Evolutionary conservation across 2,888 invertebrate species (phyloP).

Genomic region (Helobdella robusta): DNA sequence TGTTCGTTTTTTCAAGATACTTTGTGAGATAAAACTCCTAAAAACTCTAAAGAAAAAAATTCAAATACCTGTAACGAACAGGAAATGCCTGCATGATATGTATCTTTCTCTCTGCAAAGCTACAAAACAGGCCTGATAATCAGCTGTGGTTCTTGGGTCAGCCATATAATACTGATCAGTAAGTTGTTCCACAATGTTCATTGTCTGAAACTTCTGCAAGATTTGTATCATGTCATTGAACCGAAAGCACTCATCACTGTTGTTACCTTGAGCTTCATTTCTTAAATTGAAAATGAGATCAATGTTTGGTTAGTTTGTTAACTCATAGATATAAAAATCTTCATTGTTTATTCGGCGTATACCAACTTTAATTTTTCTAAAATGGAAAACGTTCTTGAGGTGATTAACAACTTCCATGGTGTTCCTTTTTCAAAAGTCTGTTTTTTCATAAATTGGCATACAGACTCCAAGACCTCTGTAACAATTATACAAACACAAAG

Average conservation of each 20-base stretch:
- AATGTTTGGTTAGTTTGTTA: neutral
- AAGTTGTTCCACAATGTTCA: slow-evolving; percentile 22
- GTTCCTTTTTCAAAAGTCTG: slow-evolving; percentile 23
- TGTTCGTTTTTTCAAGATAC: too few species aligned
- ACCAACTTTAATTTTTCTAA: slow-evolving; percentile 19
- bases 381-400: slow-evolving; percentile 15
- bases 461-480: slow-evolving; percentile 23
- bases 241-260: slow-evolving; percentile 20
- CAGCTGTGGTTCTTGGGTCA: slow-evolving; percentile 18
- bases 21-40: too few species aligned
- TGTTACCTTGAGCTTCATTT: neutral
- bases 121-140: slow-evolving; percentile 20
- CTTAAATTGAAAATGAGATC: neutral
- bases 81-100: slow-evolving; percentile 16
- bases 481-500: too few species aligned
- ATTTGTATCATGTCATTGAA: slow-evolving; percentile 16
- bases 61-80: slow-evolving; percentile 21
- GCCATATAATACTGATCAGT: slow-evolving; percentile 12
- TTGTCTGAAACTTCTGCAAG: slow-evolving; percentile 14
- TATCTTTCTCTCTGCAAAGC: slow-evolving; percentile 20
- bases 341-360: too few species aligned
- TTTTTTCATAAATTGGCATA: slow-evolving; percentile 21
- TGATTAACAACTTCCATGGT: slow-evolving; percentile 20
- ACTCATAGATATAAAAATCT: too few species aligned
- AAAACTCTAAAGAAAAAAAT: neutral